Percentiles rank a stretch among this genome's conserved stretches.
phyloP scores from a whole-genome alignment of 2,888 invertebrate genomes.

The Ennomos erosarius region DNA sequence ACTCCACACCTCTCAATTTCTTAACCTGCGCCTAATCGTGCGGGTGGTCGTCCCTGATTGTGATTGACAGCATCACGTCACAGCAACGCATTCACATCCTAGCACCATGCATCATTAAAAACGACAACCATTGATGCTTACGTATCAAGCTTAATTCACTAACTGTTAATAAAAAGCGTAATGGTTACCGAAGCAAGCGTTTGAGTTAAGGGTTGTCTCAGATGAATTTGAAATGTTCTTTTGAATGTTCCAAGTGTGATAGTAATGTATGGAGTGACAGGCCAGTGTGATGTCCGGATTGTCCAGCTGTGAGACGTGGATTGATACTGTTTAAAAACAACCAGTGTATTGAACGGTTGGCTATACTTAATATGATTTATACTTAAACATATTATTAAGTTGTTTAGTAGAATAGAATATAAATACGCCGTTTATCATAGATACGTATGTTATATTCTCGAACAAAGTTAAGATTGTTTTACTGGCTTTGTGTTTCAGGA shows the following conservation, averaged over 20 bases:
- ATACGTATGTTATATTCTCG: too few relatives aligned
- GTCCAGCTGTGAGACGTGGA: conserved; percentile 30
- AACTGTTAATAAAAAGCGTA: conserved; percentile 23
- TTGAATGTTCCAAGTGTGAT: conserved; percentile 50
- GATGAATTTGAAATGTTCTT: conserved; percentile 55
- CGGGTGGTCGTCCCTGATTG: conserved; percentile 83
- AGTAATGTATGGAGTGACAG: conserved; percentile 56
- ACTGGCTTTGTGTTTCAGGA: too few relatives aligned
- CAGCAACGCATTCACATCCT: conserved; percentile 51
- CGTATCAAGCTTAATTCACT: neutral
- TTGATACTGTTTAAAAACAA: conserved; percentile 40
- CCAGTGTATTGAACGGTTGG: conserved; percentile 9
- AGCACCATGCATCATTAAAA: conserved; percentile 32
- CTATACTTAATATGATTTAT: too few relatives aligned
- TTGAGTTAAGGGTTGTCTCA: conserved; percentile 41
- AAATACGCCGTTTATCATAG: too few relatives aligned
- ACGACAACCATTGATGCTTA: conserved; percentile 45
- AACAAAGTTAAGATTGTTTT: too few relatives aligned
- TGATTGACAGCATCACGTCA: conserved; percentile 81
- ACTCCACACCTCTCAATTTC: conserved; percentile 53
- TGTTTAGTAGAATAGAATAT: too few relatives aligned
- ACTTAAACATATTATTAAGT: too few relatives aligned
- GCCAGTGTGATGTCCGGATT: conserved; percentile 40
- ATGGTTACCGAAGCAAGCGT: conserved; percentile 36
- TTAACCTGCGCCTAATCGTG: conserved; percentile 70